A percentile compares a stretch with the other conserved stretches of the same genome.
Evolutionary conservation across 1,140 invertebrate genomes (phyloP).

Genomic region (Octopus bimaculoides): DNA sequence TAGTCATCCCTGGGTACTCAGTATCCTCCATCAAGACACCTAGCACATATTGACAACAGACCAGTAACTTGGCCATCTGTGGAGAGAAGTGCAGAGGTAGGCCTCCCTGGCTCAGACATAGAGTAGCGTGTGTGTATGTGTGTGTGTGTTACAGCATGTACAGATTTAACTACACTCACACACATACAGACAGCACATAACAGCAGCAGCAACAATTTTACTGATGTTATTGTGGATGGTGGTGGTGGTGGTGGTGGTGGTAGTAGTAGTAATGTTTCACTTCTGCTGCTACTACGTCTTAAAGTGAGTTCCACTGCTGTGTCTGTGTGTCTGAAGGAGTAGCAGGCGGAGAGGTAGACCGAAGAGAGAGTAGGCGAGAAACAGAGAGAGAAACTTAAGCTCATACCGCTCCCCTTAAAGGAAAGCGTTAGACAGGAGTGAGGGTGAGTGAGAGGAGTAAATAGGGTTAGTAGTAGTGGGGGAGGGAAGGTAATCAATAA

Average conservation of each 20-base stretch:
- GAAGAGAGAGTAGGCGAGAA: background rate
- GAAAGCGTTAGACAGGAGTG: too few relatives aligned
- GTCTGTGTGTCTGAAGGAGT: too few relatives aligned
- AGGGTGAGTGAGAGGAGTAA: too few relatives aligned
- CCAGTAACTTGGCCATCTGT: slow-evolving; percentile 16
- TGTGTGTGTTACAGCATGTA: too few relatives aligned
- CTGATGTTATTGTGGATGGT: background rate
- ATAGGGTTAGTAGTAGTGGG: too few relatives aligned
- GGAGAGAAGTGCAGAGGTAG: background rate
- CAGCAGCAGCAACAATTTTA: background rate
- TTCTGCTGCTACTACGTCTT: background rate
- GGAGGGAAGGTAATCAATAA: too few relatives aligned
- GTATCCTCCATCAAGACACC: slow-evolving; percentile 10
- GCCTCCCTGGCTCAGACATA: background rate
- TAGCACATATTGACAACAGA: slow-evolving; percentile 16
- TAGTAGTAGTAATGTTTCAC: background rate
- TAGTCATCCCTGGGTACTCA: background rate
- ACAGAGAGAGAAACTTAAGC: background rate
- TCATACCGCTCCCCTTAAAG: too few relatives aligned
- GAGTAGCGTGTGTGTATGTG: background rate
- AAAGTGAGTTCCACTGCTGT: background rate
- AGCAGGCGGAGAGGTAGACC: too few relatives aligned
- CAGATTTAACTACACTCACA: too few relatives aligned
- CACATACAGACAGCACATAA: background rate
- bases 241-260: background rate